phyloP scores from a whole-genome alignment of 2,797 vertebrate genomes.

The Clarias platycephalus region DNA sequence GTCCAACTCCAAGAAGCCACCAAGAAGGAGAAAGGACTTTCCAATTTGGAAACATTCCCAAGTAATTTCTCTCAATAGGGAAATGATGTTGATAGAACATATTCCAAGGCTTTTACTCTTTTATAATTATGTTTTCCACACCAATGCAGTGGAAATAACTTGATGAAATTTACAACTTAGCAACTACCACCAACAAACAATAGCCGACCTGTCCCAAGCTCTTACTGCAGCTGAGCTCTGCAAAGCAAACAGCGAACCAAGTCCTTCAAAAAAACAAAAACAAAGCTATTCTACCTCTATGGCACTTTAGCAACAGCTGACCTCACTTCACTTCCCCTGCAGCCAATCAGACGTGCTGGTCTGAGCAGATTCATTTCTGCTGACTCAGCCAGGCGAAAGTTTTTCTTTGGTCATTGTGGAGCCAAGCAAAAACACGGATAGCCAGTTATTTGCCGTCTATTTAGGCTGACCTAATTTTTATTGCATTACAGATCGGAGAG shows the following conservation, averaged over 20 bases:
- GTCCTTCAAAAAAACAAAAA: constrained; percentile 57
- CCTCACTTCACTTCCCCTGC: constrained; percentile 50
- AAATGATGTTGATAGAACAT: too few relatives aligned
- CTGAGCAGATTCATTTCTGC: constrained; percentile 54
- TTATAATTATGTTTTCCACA: neutral
- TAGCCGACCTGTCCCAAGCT: constrained; percentile 11
- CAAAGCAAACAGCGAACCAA: neutral
- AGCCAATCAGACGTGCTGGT: constrained; percentile 59
- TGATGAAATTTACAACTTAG: constrained; percentile 7
- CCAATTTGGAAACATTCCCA: too few relatives aligned
- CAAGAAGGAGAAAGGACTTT: too few relatives aligned
- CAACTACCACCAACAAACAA: constrained; percentile 14
- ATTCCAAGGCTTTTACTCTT: too few relatives aligned
- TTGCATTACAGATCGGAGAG: constrained; percentile 7
- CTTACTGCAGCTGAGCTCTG: constrained; percentile 25
- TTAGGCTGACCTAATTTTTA: constrained; percentile 8
- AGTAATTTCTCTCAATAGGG: too few relatives aligned
- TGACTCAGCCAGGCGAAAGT: constrained; percentile 60
- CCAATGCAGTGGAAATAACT: neutral
- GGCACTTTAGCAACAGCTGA: constrained; percentile 64
- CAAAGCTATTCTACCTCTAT: constrained; percentile 68
- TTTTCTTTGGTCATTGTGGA: constrained; percentile 49
- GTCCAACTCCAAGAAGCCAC: too few relatives aligned
- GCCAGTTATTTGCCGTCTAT: constrained; percentile 43
- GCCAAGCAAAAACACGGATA: constrained; percentile 23